Base-by-base conservation (phyloP, 2,888 invertebrate genomes). In the Melieria crassipennis region DNA sequence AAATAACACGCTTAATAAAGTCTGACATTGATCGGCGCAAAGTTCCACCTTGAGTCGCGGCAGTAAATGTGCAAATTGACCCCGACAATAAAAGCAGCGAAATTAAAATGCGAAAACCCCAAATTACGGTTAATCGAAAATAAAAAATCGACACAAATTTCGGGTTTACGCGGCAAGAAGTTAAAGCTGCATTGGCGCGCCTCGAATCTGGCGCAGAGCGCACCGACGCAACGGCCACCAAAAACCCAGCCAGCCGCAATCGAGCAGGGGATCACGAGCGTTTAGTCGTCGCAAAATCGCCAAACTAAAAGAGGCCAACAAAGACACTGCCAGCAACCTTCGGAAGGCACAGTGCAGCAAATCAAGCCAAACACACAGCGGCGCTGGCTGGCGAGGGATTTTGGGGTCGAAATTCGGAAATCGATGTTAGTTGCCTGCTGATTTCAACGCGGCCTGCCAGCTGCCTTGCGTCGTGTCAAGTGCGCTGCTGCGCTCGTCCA, bases 1-100 rank as follows among this genome's bases (percentile, higher is more conserved):
- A 52, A 52, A 52, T 52, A 52, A 52, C 52, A 52, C 52, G 52
- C 52, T 52, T 52, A 52, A 52, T 52, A 52, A 52, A 13, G n/a
- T n/a, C 52, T n/a, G 52, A 52, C 52, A 52, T 52, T 52, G 52
- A 52, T 52, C 52, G 13, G 52, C 52, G 52, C 11, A 52, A 52
- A 52, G 10, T 52, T 52, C 52, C 52, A 52, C 52, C 52, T 52
- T 52, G 11, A 7, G 5, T 9, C 13, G 13, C 13, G 13, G 13
- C n/a, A 52, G 13, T 11, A 13, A 52, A 52, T 13, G 11, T 52
- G 52, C 10, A 13, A n/a, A 52, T 7, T n/a, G 13, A 52, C 52
- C 11, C 11, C 11, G 13, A 4, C 6, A 52, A 52, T 13, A 52
- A 52, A 52, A 5, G 5, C 11, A n/a, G 11, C 10, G n/a, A 52